Percentiles rank a stretch among this genome's conserved stretches.
These are phyloP conservation scores for Ophion slaviceki DNA, from an alignment of 2,888 invertebrate genomes.

Conservation along the genomic window DNA sequence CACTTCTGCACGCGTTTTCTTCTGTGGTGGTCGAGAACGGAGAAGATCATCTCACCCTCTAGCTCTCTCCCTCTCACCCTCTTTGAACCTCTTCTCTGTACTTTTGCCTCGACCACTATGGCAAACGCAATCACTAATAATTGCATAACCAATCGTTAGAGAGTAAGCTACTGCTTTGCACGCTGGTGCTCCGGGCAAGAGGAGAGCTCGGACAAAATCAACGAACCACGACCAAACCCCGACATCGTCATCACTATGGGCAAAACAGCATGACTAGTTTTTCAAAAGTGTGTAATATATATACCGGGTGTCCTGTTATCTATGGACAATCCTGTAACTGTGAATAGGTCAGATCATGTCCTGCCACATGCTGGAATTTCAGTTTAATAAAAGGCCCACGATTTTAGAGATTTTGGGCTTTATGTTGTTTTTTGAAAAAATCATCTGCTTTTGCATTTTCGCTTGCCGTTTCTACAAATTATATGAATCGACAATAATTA, in stretches of 20 bases:
- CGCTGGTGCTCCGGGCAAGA: slow-evolving; percentile 26
- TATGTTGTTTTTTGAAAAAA: too few relatives aligned
- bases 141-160: slow-evolving; percentile 68
- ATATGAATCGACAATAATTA: too few relatives aligned
- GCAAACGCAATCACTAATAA: slow-evolving; percentile 63
- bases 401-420: too few relatives aligned
- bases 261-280: slow-evolving; percentile 57
- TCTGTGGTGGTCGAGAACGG: slow-evolving; percentile 52
- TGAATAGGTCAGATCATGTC: too few relatives aligned
- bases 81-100: slow-evolving; percentile 7
- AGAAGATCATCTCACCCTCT: background rate
- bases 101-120: slow-evolving; percentile 30
- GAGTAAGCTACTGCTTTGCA: slow-evolving; percentile 22
- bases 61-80: background rate
- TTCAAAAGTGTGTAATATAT: slow-evolving; percentile 15
- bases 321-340: too few relatives aligned
- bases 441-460: too few relatives aligned
- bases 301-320: too few relatives aligned
- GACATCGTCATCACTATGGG: slow-evolving; percentile 33
- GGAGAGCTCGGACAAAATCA: slow-evolving; percentile 54
- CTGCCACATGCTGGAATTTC: too few relatives aligned
- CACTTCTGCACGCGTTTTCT: slow-evolving; percentile 39
- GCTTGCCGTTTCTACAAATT: too few relatives aligned
- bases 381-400: too few relatives aligned
- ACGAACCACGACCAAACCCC: slow-evolving; percentile 56